Evolutionary conservation across 2,888 invertebrate genomes (phyloP), one percentile per base, ranked within the genome.

Genomic region (Drosophila villosipedis): DNA sequence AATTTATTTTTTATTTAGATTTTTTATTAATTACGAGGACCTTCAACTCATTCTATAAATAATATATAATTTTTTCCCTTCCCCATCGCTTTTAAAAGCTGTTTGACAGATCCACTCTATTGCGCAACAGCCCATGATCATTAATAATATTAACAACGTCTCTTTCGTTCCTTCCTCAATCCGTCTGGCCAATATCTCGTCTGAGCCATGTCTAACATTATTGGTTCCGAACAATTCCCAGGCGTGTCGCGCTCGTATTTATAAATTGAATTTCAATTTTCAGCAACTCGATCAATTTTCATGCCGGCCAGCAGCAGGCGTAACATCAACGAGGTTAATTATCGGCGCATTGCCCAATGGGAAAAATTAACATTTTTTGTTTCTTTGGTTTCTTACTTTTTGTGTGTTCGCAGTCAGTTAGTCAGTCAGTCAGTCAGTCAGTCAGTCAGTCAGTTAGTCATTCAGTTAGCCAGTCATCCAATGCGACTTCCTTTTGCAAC

Each of bases 281-380:
- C 68, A 73, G 76, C 73, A 73, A 58, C 72, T 67, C 71, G 75
- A 78, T 80, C 72, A 68, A 68, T 76, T 78, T 82, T 63, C 68
- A 78, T 65, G 80, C 68, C 54, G 59, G 22, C 31, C 58, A 50
- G 31, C 65, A 28, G 39, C 35, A 53, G 63, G 52, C 69, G 69
- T 54, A 80, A 69, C 89, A 79, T 68, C 73, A 87, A 83, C 78
- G 84, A 86, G 90, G 87, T 90, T 87, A 87, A 90, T 87, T 83
- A 87, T 89, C 84, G 76, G 65, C 73, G 58, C 70, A 82, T 90
- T 87, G 87, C 80, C 67, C 82, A 86, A 86, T 90, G 81, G 47
- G 52, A 54, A 81, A 90, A 86, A 88, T 88, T 90, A 83, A 85
- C 89, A 90, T 83, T 83, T 28, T 30, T 65, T 47, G 9, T 22